Conservation (phyloP, 2,888 invertebrate genomes). For the Pimpla rufipes region DNA sequence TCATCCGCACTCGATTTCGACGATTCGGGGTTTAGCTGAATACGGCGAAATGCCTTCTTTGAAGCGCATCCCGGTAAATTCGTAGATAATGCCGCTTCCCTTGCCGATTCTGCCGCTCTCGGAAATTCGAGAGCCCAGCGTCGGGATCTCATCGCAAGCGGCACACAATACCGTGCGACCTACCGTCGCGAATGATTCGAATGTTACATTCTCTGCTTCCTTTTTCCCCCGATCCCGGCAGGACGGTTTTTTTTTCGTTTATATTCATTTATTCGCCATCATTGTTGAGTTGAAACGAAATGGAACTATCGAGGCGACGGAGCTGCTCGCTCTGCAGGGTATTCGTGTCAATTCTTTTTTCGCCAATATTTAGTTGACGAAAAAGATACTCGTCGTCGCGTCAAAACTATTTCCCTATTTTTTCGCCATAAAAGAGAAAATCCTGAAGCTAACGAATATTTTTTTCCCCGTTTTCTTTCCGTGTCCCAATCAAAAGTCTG, state of each 20-base stretch:
- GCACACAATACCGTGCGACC: slow-evolving; percentile 1
- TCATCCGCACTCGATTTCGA: slow-evolving; percentile 1
- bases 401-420: not conserved
- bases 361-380: not conserved
- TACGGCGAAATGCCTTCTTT: slow-evolving; percentile 2
- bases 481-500: not conserved
- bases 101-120: not conserved
- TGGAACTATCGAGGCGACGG: not conserved
- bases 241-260: slow-evolving; percentile 10
- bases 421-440: not conserved
- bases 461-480: not conserved
- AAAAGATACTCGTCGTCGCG: not conserved
- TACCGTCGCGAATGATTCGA: not conserved
- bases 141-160: not conserved
- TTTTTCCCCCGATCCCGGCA: not conserved
- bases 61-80: slow-evolving; percentile 8
- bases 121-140: not conserved
- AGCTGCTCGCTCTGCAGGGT: not conserved
- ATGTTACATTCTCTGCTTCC: slow-evolving; percentile 3
- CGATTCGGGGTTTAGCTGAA: not conserved
- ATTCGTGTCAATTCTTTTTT: not conserved
- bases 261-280: not conserved
- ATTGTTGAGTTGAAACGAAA: slow-evolving; percentile 9
- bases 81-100: slow-evolving; percentile 18
- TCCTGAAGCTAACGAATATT: not conserved